Evolutionary conservation across 2,113 vertebrate species (phyloP), one percentile per base, ranked within the genome.

Genomic region (Centropristis striata): DNA sequence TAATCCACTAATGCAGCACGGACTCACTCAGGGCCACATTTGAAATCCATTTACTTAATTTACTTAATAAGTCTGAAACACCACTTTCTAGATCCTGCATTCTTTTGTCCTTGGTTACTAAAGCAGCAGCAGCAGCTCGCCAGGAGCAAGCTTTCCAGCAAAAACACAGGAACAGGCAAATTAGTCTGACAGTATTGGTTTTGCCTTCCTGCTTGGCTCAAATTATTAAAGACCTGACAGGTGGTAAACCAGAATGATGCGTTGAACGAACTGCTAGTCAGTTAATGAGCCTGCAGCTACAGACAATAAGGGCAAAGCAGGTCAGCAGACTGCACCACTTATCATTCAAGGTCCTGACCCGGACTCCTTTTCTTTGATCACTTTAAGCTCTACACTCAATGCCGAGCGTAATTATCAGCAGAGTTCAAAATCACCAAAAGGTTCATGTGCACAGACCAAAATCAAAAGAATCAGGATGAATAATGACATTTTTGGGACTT

Each of bases 271-370:
- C 80, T 89, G 65, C 78, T 53, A 50, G 79, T 80, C 88, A 84
- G 83, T 94, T 90, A 90, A 86, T 12, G 8, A 66, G 74, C 85
- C 80, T 23, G 55, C 61, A 77, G 81, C 41, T 77, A 46, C 75
- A 84, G 47, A 57, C 68, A 75, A 36, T 46, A 27, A 83, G 78
- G 87, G 87, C 83, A 83, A 32, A 47, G 71, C 63, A 47, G 53
- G 28, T 72, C 49, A 32, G 41, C 63, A 32, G 57, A 70, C 57
- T 44, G 15, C 49, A 53, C 18, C 20, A n/a, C 51, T n/a, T 3
- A 11, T 13, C 44, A 57, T 70, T 72, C 10, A 9, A 75, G 53
- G 74, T 71, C 66, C 54, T 28, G 64, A 80, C 51, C 64, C 58
- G 0, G 39, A 4, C 4, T 28, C 41, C 39, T 50, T 85, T 44